These are phyloP conservation scores for Rachycentron canadum DNA, from an alignment of 2,797 vertebrate genomes.

Conservation along the genomic window DNA sequence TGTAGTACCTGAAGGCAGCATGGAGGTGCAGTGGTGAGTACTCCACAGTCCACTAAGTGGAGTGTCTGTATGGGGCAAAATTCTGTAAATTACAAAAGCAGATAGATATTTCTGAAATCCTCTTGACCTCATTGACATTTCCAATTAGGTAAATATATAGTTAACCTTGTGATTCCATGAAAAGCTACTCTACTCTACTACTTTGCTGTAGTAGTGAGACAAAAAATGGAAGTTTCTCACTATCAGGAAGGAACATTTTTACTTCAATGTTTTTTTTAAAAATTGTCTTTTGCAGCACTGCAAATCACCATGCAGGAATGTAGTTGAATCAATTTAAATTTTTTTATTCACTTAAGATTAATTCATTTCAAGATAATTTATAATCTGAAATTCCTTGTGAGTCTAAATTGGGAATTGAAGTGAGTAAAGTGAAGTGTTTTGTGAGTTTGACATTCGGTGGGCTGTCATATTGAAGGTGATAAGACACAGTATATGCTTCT, in stretches of 20 bases:
- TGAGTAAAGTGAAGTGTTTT: slow-evolving; percentile 9
- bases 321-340: neutral
- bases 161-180: neutral
- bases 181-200: neutral
- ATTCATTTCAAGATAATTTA: neutral
- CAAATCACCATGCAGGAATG: neutral
- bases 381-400: neutral
- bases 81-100: too few species aligned
- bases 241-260: neutral
- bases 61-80: too few species aligned
- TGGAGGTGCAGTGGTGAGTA: too few species aligned
- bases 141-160: neutral
- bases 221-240: neutral
- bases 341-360: neutral
- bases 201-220: neutral
- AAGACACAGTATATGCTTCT: slow-evolving; percentile 41
- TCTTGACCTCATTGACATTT: neutral
- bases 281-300: neutral
- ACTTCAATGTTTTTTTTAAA: too few species aligned
- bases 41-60: too few species aligned
- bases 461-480: slow-evolving; percentile 53
- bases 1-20: too few species aligned
- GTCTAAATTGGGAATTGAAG: slow-evolving; percentile 64
- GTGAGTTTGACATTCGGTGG: slow-evolving; percentile 38
- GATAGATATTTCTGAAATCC: too few species aligned